Evolutionary conservation across 2,888 invertebrate species (phyloP).

Genomic region (Pollenia labialis): DNA sequence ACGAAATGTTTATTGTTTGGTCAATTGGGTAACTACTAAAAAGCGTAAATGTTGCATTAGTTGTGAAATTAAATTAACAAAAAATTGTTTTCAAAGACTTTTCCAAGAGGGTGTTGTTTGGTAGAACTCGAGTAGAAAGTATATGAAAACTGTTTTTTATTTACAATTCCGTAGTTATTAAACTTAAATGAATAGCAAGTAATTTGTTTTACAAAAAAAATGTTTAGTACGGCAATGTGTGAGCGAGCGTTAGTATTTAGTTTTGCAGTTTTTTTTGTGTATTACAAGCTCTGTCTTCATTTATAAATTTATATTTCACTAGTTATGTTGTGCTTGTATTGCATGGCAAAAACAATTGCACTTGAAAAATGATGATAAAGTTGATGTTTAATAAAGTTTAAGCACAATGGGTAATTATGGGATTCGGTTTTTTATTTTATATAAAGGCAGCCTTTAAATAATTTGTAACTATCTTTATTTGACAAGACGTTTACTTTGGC

Average conservation of each 20-base stretch:
- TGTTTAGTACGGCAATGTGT: slow-evolving; percentile 2
- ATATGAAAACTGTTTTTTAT: slow-evolving; percentile 19
- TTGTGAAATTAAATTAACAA: slow-evolving; percentile 48
- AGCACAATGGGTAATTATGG: slow-evolving; percentile 16
- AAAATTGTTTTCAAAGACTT: slow-evolving; percentile 54
- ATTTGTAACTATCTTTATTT: too few relatives aligned
- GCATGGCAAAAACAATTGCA: slow-evolving; percentile 40
- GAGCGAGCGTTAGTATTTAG: background rate
- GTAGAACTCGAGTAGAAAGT: background rate
- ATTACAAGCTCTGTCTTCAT: slow-evolving; percentile 8
- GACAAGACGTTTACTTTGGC: too few relatives aligned
- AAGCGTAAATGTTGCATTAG: slow-evolving; percentile 49
- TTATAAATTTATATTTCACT: slow-evolving; percentile 12
- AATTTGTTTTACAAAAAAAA: slow-evolving; percentile 57
- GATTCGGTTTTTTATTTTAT: too few relatives aligned
- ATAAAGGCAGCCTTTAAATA: too few relatives aligned
- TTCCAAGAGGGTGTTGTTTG: slow-evolving; percentile 31
- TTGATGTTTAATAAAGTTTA: slow-evolving; percentile 49
- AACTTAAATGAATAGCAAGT: slow-evolving; percentile 72
- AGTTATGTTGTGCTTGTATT: slow-evolving; percentile 33
- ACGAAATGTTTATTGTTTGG: background rate
- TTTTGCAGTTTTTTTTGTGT: slow-evolving; percentile 17
- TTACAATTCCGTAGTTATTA: slow-evolving; percentile 66
- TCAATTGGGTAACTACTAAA: slow-evolving; percentile 23
- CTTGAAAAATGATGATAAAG: slow-evolving; percentile 68